A percentile compares a stretch with the other conserved stretches of the same genome.
phyloP scores from a whole-genome alignment of 2,113 vertebrate species.

The Ivindomyrus marchei region DNA sequence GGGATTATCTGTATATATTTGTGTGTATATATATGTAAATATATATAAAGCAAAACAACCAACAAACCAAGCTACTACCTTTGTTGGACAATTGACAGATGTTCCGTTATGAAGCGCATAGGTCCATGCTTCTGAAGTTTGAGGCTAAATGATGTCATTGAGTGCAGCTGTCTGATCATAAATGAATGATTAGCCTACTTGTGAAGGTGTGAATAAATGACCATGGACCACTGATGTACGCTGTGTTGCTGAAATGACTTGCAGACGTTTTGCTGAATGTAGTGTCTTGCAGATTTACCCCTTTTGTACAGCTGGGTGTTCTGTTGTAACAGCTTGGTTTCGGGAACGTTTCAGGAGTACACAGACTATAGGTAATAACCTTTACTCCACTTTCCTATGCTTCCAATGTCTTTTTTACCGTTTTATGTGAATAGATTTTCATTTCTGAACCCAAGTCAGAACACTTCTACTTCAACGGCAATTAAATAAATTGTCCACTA shows the following conservation, averaged over 20 bases:
- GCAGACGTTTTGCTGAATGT: not conserved
- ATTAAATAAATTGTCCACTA: slow-evolving; percentile 33
- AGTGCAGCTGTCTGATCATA: slow-evolving; percentile 31
- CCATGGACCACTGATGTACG: not conserved
- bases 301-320: not conserved
- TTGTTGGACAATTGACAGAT: slow-evolving; percentile 31
- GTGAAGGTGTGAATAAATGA: slow-evolving; percentile 21
- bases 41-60: slow-evolving; percentile 40
- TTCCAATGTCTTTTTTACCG: not conserved
- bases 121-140: slow-evolving; percentile 41
- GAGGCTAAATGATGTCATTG: slow-evolving; percentile 38
- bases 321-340: not conserved
- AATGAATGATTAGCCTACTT: slow-evolving; percentile 16
- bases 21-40: slow-evolving; percentile 30
- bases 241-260: not conserved
- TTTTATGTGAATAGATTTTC: not conserved
- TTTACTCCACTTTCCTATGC: not conserved
- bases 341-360: not conserved
- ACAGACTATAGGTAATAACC: not conserved
- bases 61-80: slow-evolving; percentile 34
- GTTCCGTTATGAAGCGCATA: slow-evolving; percentile 35
- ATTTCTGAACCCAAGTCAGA: not conserved
- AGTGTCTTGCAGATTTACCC: not conserved
- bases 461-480: not conserved
- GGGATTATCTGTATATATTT: slow-evolving; percentile 53